Evolutionary conservation across 1,140 invertebrate species (phyloP).

Genomic region (Epicauta chinensis): DNA sequence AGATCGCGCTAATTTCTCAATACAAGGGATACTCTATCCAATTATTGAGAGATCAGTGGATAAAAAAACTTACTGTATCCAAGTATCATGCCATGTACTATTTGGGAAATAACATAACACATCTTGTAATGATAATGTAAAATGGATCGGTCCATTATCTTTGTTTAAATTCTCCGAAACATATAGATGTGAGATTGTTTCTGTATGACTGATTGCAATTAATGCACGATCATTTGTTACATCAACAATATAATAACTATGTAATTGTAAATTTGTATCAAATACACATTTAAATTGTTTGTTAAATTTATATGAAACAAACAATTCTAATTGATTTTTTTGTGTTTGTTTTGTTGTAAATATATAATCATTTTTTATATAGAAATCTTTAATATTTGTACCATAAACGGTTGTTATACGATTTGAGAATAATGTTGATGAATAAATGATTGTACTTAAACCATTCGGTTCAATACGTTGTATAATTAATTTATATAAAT

Average conservation of each 20-base stretch:
- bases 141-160: conserved; percentile 53
- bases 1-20: too few relatives aligned
- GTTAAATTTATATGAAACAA: conserved; percentile 67
- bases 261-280: conserved; percentile 56
- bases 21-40: too few relatives aligned
- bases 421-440: conserved; percentile 40
- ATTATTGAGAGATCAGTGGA: too few relatives aligned
- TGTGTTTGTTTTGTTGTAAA: conserved; percentile 60
- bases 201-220: conserved; percentile 75
- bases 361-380: conserved; percentile 75
- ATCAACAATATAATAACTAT: conserved; percentile 77
- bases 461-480: conserved; percentile 61
- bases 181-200: conserved; percentile 70
- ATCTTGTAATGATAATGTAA: conserved; percentile 72
- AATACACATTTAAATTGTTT: conserved; percentile 68
- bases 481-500: conserved; percentile 53
- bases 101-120: conserved; percentile 81
- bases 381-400: conserved; percentile 70
- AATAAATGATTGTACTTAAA: conserved; percentile 55
- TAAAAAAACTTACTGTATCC: conserved; percentile 67
- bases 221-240: conserved; percentile 73
- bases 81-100: conserved; percentile 69
- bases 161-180: conserved; percentile 57
- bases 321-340: conserved; percentile 63
- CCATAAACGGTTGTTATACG: conserved; percentile 51